phyloP scores from a whole-genome alignment of 23 tunicate genomes.

The Ciona savignyi region DNA sequence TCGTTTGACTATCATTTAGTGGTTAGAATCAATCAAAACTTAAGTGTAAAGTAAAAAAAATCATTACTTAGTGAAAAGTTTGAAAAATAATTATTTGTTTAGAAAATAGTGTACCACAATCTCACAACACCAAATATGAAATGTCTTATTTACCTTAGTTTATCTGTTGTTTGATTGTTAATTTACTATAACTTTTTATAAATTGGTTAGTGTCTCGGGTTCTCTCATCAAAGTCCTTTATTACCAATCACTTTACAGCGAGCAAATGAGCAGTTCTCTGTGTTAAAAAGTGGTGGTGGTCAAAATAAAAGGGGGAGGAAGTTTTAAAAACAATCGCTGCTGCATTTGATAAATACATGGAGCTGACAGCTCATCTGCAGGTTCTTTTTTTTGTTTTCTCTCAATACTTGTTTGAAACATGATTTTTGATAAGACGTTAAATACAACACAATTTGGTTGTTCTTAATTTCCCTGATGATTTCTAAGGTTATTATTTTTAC shows the following conservation, averaged over 20 bases:
- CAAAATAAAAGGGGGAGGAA: slow-evolving; percentile 65
- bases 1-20: too few relatives aligned
- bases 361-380: slow-evolving; percentile 64
- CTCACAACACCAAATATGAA: too few relatives aligned
- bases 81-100: too few relatives aligned
- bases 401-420: not conserved
- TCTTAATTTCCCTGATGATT: not conserved
- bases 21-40: too few relatives aligned
- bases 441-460: not conserved
- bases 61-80: too few relatives aligned
- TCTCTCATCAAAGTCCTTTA: not conserved
- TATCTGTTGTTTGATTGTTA: not conserved
- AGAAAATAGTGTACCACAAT: not conserved
- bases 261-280: slow-evolving; percentile 86
- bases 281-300: slow-evolving; percentile 70
- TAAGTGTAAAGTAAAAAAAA: too few relatives aligned
- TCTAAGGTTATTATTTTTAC: too few relatives aligned
- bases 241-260: slow-evolving; percentile 27
- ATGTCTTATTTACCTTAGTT: not conserved
- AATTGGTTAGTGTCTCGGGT: not conserved
- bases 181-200: too few relatives aligned
- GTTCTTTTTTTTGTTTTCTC: slow-evolving; percentile 12
- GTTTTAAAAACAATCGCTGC: slow-evolving; percentile 83
- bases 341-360: slow-evolving; percentile 80
- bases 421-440: not conserved